Evolutionary conservation across 1,140 invertebrate genomes (phyloP).

Genomic region (Zelostemma sp.): DNA sequence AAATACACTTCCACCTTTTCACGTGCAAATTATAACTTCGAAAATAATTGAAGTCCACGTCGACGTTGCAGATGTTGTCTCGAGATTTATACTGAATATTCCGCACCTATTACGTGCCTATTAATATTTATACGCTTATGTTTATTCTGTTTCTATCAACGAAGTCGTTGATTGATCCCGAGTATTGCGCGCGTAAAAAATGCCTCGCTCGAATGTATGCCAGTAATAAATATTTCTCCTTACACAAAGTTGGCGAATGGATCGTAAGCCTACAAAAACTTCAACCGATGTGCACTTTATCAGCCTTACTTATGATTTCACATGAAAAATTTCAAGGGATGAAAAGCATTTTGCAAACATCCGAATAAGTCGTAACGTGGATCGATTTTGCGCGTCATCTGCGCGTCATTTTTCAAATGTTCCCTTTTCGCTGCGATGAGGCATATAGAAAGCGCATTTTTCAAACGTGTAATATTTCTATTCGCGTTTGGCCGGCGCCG

Average conservation of each 20-base stretch:
- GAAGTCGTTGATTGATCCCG: slow-evolving; percentile 17
- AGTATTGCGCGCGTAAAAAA: slow-evolving; percentile 11
- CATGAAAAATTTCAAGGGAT: neutral
- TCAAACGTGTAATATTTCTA: slow-evolving; percentile 1
- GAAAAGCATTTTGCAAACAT: neutral
- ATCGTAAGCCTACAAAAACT: neutral
- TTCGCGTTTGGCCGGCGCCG: slow-evolving; percentile 15
- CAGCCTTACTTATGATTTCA: neutral
- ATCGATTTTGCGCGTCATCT: neutral
- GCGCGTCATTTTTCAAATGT: neutral
- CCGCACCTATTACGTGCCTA: no score
- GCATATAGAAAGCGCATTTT: neutral
- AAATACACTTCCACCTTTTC: neutral
- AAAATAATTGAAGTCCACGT: slow-evolving; percentile 19
- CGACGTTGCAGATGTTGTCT: neutral
- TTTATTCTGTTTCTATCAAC: slow-evolving; percentile 3
- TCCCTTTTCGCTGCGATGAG: neutral
- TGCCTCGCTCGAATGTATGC: no score
- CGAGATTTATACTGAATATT: neutral
- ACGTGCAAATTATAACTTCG: no score
- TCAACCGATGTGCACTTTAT: neutral
- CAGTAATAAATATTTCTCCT: no score
- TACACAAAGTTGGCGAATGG: neutral
- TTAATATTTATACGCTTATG: slow-evolving; percentile 29
- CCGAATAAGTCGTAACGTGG: no score